Evolutionary conservation across 2,888 invertebrate species (phyloP).

Genomic region (Caenorhabditis sp.): DNA sequence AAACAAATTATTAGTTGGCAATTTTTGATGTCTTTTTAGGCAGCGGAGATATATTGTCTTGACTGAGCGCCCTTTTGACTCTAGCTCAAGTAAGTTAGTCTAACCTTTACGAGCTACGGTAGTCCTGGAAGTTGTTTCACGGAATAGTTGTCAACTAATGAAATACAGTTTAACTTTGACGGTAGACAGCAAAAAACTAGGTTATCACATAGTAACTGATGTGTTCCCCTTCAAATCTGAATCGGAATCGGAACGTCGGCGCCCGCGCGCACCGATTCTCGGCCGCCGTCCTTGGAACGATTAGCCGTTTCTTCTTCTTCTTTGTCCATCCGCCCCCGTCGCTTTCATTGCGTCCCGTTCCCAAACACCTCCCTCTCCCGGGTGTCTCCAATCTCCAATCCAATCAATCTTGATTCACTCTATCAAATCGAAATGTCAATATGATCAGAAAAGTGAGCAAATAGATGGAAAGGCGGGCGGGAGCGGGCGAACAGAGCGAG

Average conservation of each 20-base stretch:
- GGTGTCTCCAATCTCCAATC: conserved; percentile 17
- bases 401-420: conserved; percentile 27
- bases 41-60: too few species aligned
- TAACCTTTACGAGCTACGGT: too few species aligned
- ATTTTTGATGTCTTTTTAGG: too few species aligned
- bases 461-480: conserved; percentile 6
- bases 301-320: conserved; percentile 21
- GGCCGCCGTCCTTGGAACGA: conserved; percentile 22
- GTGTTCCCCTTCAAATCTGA: conserved; percentile 5
- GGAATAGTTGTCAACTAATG: too few species aligned
- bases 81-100: too few species aligned
- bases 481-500: not conserved
- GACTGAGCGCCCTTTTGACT: too few species aligned
- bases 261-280: not conserved
- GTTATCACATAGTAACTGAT: conserved; percentile 39
- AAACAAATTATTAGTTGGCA: too few species aligned
- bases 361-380: conserved; percentile 21
- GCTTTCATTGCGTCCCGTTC: conserved; percentile 25
- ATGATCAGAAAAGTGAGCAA: too few species aligned
- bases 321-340: not conserved
- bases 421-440: conserved; percentile 52
- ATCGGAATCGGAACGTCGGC: conserved; percentile 9
- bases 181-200: conserved; percentile 13
- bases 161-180: too few species aligned
- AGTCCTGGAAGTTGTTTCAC: too few species aligned